Evolutionary conservation across 2,888 invertebrate species (phyloP).

Genomic region (Philopedon plagiatum): DNA sequence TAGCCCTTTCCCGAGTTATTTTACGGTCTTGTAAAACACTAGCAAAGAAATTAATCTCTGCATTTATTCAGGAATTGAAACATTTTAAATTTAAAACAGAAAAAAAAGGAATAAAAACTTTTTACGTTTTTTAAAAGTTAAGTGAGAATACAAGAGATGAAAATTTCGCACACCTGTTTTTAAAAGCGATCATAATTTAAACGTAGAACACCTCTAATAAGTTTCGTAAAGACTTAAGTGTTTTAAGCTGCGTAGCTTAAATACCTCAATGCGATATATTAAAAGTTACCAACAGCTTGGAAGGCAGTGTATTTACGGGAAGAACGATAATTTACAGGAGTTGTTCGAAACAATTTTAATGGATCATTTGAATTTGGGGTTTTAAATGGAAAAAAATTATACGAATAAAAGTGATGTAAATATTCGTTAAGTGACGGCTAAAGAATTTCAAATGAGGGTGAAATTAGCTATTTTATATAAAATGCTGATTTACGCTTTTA

Average conservation of each 20-base stretch:
- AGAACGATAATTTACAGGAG: neutral
- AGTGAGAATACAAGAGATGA: neutral
- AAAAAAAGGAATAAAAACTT: too few species aligned
- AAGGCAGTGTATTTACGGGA: neutral
- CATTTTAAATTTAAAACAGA: too few species aligned
- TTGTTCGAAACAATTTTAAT: neutral
- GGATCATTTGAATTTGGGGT: too few species aligned
- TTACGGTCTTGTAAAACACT: too few species aligned
- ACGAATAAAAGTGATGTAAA: neutral
- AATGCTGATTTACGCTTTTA: too few species aligned
- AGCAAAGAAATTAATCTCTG: too few species aligned
- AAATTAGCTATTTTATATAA: too few species aligned
- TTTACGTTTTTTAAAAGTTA: neutral
- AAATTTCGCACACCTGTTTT: conserved; percentile 24
- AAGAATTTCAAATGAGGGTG: neutral
- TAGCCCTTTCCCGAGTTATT: too few species aligned
- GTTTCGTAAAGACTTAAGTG: conserved; percentile 10
- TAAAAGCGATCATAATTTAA: conserved; percentile 23
- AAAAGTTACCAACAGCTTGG: conserved; percentile 22
- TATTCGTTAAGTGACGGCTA: too few species aligned
- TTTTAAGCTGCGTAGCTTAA: conserved; percentile 22
- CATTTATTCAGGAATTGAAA: too few species aligned
- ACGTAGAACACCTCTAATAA: conserved; percentile 20
- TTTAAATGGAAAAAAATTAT: too few species aligned
- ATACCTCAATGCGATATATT: conserved; percentile 17